A percentile compares a stretch with the other conserved stretches of the same genome.
phyloP scores from a whole-genome alignment of 37 sponge, comb jelly and placozoan genomes.

The Oscarella lobularis region DNA sequence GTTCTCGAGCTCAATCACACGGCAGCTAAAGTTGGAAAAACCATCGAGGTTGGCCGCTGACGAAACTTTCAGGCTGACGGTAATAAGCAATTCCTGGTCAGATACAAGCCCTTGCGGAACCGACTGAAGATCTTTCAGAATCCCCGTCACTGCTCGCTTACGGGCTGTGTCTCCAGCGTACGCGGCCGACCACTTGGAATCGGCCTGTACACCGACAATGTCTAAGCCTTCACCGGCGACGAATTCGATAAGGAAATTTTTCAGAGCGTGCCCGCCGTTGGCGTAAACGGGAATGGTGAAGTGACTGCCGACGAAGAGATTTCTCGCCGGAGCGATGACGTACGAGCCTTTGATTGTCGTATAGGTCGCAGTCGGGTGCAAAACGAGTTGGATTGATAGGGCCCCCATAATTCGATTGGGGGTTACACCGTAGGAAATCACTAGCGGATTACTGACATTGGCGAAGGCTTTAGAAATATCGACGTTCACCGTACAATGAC shows the following conservation, averaged over 20 bases:
- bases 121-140: neutral
- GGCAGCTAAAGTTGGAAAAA: neutral
- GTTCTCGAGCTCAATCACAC: neutral
- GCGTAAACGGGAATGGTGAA: neutral
- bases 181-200: neutral
- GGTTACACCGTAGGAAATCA: neutral
- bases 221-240: neutral
- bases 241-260: neutral
- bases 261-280: neutral
- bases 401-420: neutral
- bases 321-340: neutral
- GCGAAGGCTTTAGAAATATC: neutral
- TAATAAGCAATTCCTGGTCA: neutral
- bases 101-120: neutral
- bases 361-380: neutral
- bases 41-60: neutral
- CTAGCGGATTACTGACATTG: neutral
- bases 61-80: neutral
- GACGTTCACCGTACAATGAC: neutral
- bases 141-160: neutral
- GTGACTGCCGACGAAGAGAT: neutral
- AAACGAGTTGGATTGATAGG: neutral
- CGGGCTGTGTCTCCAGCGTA: neutral
- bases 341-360: neutral
- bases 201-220: neutral